Percentiles rank a stretch among this genome's conserved stretches.
Conservation (phyloP, 2,888 invertebrate species). For the Arge pagana region DNA sequence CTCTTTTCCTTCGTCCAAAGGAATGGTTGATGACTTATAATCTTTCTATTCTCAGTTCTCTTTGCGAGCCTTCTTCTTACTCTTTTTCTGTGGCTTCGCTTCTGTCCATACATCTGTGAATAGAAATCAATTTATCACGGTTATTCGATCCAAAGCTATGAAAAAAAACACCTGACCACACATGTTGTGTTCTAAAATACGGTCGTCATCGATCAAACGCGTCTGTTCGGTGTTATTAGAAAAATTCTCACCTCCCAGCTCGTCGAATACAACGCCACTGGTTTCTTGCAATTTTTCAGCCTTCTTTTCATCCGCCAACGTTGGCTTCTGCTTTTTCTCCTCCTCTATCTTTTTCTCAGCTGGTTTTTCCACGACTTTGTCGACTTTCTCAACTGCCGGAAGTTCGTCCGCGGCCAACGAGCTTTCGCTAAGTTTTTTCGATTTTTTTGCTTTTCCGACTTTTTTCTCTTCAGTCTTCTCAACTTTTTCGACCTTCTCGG, state of each 20-base stretch:
- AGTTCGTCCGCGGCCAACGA: conserved; percentile 13
- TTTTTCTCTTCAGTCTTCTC: conserved; percentile 54
- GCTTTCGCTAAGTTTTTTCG: conserved; percentile 6
- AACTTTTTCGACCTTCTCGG: conserved; percentile 34
- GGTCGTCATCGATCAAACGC: not conserved
- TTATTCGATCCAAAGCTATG: conserved; percentile 2
- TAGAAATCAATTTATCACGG: conserved; percentile 24
- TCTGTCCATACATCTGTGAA: conserved; percentile 75
- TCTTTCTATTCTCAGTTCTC: conserved; percentile 64
- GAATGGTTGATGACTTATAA: conserved; percentile 31
- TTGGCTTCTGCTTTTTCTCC: conserved; percentile 24
- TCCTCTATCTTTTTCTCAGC: conserved; percentile 29
- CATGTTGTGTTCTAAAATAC: conserved; percentile 12
- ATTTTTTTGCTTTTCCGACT: conserved; percentile 56
- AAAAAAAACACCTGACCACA: not conserved
- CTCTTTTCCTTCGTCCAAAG: conserved; percentile 29
- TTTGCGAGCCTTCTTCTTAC: conserved; percentile 77
- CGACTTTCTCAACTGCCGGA: conserved; percentile 38
- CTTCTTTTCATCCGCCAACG: conserved; percentile 36
- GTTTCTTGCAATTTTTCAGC: conserved; percentile 42
- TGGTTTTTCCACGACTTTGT: conserved; percentile 37
- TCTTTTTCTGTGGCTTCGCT: conserved; percentile 73
- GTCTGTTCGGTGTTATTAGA: conserved; percentile 29
- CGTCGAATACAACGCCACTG: conserved; percentile 62
- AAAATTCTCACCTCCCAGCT: conserved; percentile 63